Evolutionary conservation across 2,888 invertebrate genomes (phyloP).

Genomic region (Drosophila picticornis): DNA sequence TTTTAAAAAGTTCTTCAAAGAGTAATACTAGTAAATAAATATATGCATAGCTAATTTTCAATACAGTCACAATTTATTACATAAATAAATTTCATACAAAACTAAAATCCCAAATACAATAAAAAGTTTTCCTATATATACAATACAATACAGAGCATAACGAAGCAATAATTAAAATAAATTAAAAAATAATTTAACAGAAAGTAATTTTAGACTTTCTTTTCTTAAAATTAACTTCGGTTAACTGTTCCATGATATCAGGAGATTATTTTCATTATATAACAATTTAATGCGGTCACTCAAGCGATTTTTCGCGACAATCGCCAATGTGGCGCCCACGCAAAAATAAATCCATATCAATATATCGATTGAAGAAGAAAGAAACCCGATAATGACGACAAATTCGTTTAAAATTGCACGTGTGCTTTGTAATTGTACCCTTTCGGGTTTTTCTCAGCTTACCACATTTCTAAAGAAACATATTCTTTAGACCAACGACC

Average conservation of each 20-base stretch:
- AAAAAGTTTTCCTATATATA: background rate
- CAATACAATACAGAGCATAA: background rate
- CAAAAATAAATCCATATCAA: slow-evolving; percentile 45
- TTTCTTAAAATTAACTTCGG: background rate
- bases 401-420: slow-evolving; percentile 22
- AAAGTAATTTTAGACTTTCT: background rate
- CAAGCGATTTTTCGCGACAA: slow-evolving; percentile 11
- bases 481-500: slow-evolving; percentile 26
- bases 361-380: slow-evolving; percentile 51
- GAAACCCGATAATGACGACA: slow-evolving; percentile 19
- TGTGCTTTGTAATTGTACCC: slow-evolving; percentile 16
- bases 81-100: background rate
- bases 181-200: background rate
- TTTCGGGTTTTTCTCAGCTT: slow-evolving; percentile 7
- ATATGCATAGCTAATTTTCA: background rate
- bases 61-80: background rate
- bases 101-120: background rate
- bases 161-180: background rate
- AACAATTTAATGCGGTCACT: slow-evolving; percentile 1
- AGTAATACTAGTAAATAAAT: background rate
- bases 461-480: slow-evolving; percentile 6
- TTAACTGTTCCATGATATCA: background rate
- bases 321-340: slow-evolving; percentile 38
- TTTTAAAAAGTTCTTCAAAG: background rate
- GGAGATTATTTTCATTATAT: background rate